phyloP scores from a whole-genome alignment of 2,888 invertebrate genomes.

The Aethes cnicana region DNA sequence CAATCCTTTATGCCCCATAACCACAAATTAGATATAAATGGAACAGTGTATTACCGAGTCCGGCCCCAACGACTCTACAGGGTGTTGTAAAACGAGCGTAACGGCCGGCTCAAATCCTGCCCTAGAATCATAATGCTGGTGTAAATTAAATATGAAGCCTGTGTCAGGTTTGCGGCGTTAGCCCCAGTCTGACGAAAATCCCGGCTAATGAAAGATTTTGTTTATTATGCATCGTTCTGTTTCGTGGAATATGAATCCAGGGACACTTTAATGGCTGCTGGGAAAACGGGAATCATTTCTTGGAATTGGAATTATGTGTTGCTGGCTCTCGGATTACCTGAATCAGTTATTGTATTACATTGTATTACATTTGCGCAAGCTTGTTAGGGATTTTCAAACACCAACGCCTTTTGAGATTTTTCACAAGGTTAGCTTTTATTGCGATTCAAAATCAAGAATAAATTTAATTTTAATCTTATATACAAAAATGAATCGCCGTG shows the following conservation, averaged over 20 bases:
- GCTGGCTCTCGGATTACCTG: not conserved
- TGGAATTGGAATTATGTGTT: not conserved
- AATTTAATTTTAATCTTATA: too few species aligned
- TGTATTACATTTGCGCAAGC: too few species aligned
- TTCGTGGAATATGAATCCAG: not conserved
- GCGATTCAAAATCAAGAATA: too few species aligned
- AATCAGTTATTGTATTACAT: too few species aligned
- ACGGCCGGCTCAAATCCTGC: conserved; percentile 47
- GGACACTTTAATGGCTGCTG: not conserved
- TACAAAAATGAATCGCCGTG: too few species aligned
- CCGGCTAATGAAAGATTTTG: conserved; percentile 24
- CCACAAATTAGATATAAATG: conserved; percentile 60
- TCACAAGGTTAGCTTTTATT: too few species aligned
- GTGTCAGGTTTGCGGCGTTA: conserved; percentile 34
- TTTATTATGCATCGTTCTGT: conserved; percentile 21
- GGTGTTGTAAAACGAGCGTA: conserved; percentile 58
- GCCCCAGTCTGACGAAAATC: conserved; percentile 28
- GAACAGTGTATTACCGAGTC: conserved; percentile 51
- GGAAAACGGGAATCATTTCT: not conserved
- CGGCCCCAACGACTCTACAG: conserved; percentile 51
- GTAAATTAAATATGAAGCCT: conserved; percentile 58
- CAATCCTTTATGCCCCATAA: conserved; percentile 43
- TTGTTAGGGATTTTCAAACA: too few species aligned
- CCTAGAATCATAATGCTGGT: conserved; percentile 45
- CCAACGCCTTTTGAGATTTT: too few species aligned